Evolutionary conservation across 2,888 invertebrate genomes (phyloP).

Genomic region (Diaperis boleti): DNA sequence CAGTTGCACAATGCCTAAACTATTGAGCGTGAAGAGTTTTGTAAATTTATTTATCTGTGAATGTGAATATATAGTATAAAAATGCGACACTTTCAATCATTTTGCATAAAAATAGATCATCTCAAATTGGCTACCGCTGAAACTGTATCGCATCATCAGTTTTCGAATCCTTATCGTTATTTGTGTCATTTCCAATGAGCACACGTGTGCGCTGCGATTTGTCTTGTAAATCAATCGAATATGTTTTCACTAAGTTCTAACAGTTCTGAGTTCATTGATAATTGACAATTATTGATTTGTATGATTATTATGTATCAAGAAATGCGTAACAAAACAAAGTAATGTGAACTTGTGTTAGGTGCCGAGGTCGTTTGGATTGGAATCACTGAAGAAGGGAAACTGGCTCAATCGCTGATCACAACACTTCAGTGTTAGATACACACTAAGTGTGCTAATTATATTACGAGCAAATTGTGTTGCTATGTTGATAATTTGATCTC

Average conservation of each 20-base stretch:
- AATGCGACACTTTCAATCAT: too few relatives aligned
- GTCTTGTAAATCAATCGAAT: neutral
- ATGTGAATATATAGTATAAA: too few relatives aligned
- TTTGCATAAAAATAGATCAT: neutral
- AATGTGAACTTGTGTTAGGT: slow-evolving; percentile 31
- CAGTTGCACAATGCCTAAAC: too few relatives aligned
- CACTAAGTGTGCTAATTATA: slow-evolving; percentile 7
- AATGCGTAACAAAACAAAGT: slow-evolving; percentile 9
- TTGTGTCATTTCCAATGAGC: neutral
- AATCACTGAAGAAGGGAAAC: slow-evolving; percentile 19
- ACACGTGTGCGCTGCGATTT: too few relatives aligned
- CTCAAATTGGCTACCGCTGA: neutral
- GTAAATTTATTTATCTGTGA: too few relatives aligned
- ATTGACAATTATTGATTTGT: slow-evolving; percentile 2
- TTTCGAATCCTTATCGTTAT: neutral
- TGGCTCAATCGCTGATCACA: neutral
- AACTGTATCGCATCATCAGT: neutral
- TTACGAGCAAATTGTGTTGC: slow-evolving; percentile 5
- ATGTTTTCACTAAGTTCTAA: neutral
- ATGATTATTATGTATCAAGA: slow-evolving; percentile 2
- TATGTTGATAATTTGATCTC: slow-evolving; percentile 5
- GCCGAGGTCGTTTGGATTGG: slow-evolving; percentile 17
- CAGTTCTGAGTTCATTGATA: neutral
- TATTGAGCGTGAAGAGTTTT: too few relatives aligned
- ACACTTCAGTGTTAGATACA: neutral